Conservation (phyloP, 2,888 invertebrate species). For the Acleris cristana region DNA sequence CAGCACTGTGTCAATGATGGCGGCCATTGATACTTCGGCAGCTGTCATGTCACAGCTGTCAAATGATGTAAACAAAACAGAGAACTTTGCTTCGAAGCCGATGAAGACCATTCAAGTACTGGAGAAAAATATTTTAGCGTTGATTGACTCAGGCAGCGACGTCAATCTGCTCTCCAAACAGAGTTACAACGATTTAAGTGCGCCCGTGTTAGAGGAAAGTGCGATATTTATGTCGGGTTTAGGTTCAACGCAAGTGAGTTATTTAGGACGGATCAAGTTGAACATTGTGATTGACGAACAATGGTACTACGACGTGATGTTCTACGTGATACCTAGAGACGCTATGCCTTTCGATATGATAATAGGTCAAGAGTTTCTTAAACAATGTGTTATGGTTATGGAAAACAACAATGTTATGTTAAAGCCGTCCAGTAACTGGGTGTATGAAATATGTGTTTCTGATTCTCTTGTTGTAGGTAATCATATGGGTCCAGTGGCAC, state of each 20-base stretch:
- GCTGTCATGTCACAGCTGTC: too few species aligned
- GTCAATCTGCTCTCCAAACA: too few species aligned
- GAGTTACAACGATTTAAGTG: too few species aligned
- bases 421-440: constrained; percentile 2
- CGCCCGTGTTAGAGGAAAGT: not conserved
- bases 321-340: constrained; percentile 27
- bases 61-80: too few species aligned
- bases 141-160: too few species aligned
- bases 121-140: too few species aligned
- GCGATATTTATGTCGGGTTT: not conserved
- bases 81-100: too few species aligned
- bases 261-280: not conserved
- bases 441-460: constrained; percentile 13
- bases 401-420: not conserved
- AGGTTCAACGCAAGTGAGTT: not conserved
- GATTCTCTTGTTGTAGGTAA: constrained; percentile 10
- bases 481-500: not conserved
- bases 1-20: too few species aligned
- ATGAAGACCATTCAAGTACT: too few species aligned
- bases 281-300: not conserved
- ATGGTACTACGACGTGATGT: constrained; percentile 4
- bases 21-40: too few species aligned
- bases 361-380: constrained; percentile 32
- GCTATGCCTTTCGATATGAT: constrained; percentile 33
- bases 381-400: constrained; percentile 15